Percentiles rank a stretch among this genome's conserved stretches.
Evolutionary conservation across 2,888 invertebrate genomes (phyloP).

Genomic region (Drosophila merina): DNA sequence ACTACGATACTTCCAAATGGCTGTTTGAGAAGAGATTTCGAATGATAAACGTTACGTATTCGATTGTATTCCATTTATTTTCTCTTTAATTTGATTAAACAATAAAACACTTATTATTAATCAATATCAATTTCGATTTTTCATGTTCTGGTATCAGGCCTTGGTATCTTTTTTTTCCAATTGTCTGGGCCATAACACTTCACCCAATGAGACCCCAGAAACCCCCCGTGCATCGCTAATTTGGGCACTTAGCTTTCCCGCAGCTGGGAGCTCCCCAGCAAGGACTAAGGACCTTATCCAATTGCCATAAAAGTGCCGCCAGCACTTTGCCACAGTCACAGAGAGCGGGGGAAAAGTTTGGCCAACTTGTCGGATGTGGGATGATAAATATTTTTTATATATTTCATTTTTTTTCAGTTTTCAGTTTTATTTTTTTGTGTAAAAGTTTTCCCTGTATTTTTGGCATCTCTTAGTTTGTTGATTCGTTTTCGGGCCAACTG

Average conservation of each 20-base stretch:
- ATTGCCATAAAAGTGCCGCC: slow-evolving; percentile 66
- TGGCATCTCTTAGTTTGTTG: slow-evolving; percentile 51
- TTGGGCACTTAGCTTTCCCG: slow-evolving; percentile 62
- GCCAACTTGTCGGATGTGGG: slow-evolving; percentile 52
- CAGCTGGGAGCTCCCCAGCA: slow-evolving; percentile 55
- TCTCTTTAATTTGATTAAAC: background rate
- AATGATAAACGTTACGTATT: too few species aligned
- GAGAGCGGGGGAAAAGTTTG: slow-evolving; percentile 49
- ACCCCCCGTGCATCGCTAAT: slow-evolving; percentile 51
- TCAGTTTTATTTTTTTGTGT: slow-evolving; percentile 25
- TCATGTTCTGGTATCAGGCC: background rate
- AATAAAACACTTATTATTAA: slow-evolving; percentile 8
- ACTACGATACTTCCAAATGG: background rate
- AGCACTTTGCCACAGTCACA: slow-evolving; percentile 47
- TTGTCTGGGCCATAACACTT: slow-evolving; percentile 17
- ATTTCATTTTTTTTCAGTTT: slow-evolving; percentile 38
- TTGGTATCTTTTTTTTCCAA: background rate
- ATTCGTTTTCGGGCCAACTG: slow-evolving; percentile 64
- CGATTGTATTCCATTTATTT: too few species aligned
- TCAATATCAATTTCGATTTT: slow-evolving; percentile 5
- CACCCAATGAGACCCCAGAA: slow-evolving; percentile 8
- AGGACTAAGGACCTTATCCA: slow-evolving; percentile 51
- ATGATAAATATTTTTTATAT: slow-evolving; percentile 48
- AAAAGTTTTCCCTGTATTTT: slow-evolving; percentile 34
- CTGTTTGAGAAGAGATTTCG: background rate